These are phyloP conservation scores for Lucilia cuprina DNA, from an alignment of 1,140 invertebrate species.

Conservation along the genomic window DNA sequence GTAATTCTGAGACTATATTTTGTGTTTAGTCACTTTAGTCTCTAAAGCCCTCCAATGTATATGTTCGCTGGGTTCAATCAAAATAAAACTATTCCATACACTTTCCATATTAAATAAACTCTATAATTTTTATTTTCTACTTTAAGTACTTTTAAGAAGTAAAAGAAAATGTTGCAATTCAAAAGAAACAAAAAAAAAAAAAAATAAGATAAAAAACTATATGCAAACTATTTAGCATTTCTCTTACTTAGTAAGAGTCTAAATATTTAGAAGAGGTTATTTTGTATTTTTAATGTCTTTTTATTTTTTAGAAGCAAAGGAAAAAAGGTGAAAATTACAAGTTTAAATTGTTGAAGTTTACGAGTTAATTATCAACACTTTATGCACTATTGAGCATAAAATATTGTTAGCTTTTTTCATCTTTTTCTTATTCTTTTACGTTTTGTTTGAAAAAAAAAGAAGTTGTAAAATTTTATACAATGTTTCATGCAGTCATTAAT, in stretches of 20 bases:
- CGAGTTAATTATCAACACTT: conserved; percentile 5
- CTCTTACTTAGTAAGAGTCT: too few relatives aligned
- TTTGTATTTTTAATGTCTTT: not conserved
- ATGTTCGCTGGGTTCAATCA: too few relatives aligned
- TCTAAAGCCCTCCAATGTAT: too few relatives aligned
- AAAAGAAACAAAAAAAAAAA: not conserved
- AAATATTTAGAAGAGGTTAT: too few relatives aligned
- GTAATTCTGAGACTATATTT: too few relatives aligned
- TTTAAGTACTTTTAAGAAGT: too few relatives aligned
- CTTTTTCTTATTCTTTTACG: not conserved
- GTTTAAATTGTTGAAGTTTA: conserved; percentile 1
- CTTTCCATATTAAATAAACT: too few relatives aligned
- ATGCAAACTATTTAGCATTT: not conserved
- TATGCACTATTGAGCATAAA: conserved; percentile 11
- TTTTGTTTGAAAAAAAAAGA: not conserved
- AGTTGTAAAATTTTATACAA: not conserved
- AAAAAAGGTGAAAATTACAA: conserved; percentile 12
- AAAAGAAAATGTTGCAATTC: not conserved
- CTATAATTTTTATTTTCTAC: too few relatives aligned
- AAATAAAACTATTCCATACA: too few relatives aligned
- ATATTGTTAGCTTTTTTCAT: not conserved
- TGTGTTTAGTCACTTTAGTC: too few relatives aligned
- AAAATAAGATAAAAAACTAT: not conserved
- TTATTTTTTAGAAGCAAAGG: not conserved
- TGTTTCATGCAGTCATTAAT: not conserved